These are phyloP conservation scores for Chloebia gouldiae DNA, from an alignment of 2,113 vertebrate genomes.

Conservation along the genomic window DNA sequence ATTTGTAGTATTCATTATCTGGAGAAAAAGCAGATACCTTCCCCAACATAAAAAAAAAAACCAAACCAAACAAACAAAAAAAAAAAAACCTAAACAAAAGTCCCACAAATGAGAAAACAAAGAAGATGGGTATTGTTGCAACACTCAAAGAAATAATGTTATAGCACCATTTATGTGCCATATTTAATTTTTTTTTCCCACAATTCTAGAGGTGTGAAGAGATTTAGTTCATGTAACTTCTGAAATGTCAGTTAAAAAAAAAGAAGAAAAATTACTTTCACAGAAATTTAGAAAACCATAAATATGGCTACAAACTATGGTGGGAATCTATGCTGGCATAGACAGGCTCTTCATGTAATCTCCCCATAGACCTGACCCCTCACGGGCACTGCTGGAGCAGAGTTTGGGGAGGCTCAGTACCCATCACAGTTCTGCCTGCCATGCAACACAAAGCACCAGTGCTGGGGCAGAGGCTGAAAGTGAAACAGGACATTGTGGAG, in stretches of 20 bases:
- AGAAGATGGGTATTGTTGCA: neutral
- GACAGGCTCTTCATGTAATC: neutral
- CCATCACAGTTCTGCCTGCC: neutral
- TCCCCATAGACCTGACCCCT: neutral
- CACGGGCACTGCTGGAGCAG: neutral
- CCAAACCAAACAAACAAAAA: neutral
- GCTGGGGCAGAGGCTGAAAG: neutral
- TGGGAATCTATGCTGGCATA: accelerated
- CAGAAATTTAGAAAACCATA: neutral
- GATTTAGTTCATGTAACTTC: neutral
- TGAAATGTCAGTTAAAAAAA: neutral
- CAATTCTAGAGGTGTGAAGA: neutral
- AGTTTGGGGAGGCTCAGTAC: neutral
- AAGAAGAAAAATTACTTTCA: neutral
- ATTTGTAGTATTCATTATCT: neutral
- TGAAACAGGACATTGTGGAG: neutral
- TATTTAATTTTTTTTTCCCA: neutral
- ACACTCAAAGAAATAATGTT: neutral
- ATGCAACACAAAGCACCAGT: accelerated
- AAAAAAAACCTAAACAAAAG: neutral
- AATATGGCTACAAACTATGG: neutral
- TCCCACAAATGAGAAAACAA: neutral
- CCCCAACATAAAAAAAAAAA: neutral
- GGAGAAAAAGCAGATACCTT: neutral
- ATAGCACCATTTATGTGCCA: neutral